A percentile compares a stretch with the other conserved stretches of the same genome.
phyloP scores from a whole-genome alignment of 2,113 vertebrate species.

The Kryptolebias marmoratus region DNA sequence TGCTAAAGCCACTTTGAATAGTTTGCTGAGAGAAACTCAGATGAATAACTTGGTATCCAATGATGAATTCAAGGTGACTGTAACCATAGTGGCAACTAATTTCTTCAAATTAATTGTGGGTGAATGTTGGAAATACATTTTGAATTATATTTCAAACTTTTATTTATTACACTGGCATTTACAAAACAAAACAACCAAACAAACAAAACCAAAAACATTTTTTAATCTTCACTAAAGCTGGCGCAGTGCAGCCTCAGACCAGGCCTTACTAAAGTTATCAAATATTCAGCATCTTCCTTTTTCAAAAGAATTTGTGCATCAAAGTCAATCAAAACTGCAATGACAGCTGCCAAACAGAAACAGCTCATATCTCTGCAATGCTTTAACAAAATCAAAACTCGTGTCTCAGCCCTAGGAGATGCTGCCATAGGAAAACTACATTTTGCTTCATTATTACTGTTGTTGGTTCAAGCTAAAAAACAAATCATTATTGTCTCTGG shows the following conservation, averaged over 20 bases:
- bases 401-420: background rate
- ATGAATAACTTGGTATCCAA: slow-evolving; percentile 13
- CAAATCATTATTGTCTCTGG: too few species aligned
- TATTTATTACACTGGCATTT: too few species aligned
- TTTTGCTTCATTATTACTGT: too few species aligned
- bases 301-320: background rate
- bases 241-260: background rate
- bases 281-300: background rate
- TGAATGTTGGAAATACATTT: too few species aligned
- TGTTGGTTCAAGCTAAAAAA: background rate
- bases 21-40: slow-evolving; percentile 14
- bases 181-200: too few species aligned
- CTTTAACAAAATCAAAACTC: background rate
- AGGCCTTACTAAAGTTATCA: background rate
- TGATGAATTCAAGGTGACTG: slow-evolving; percentile 18
- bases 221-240: background rate
- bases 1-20: slow-evolving; percentile 24
- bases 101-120: slow-evolving; percentile 5
- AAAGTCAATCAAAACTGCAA: background rate
- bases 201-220: too few species aligned
- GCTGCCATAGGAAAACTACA: background rate
- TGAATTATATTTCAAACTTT: background rate
- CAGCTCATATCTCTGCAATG: background rate
- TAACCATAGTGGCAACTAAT: background rate
- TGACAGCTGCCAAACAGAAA: background rate